Base-by-base conservation (phyloP, 2,113 vertebrate species). In the human region DNA sequence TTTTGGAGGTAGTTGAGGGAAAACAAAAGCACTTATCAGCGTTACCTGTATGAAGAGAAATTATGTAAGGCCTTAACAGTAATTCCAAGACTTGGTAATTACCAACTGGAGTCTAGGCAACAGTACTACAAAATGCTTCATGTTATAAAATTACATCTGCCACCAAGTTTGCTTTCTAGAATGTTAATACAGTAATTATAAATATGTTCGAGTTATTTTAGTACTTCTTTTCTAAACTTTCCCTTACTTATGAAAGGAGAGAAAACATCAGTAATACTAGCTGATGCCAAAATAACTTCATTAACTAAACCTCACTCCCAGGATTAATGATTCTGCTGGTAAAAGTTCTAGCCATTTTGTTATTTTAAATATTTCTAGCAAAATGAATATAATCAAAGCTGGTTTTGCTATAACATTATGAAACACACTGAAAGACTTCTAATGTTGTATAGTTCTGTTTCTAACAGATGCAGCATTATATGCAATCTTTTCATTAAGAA, bases 1-100 rank as follows among this genome's bases (percentile, higher is more conserved):
- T 98, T 99, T 99, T 96, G 99, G 99, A 99, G 99, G 99, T 98
- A 99, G 98, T 98, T 99, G 99, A 83, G 99, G 99, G 98, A 99
- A 99, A 97, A 99, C 98, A 97, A 99, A 99, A 98, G 99, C 99
- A 98, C 99, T 99, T 98, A 99, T 99, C 38, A 99, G 97, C 70
- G 99, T 99, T 97, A 99, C 99, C 99, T 99, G 98, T 94, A 12
- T 80, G 85, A 90, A 98, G 70, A 98, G 96, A 98, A 97, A 97
- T 78, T 38, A 30, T 16, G 27, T 78, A 40, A 76, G 82, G 40
- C 73, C 38, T 90, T 18, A 52, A 43, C 25, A 50, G 16, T 76
- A 61, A 92, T 70, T 86, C 73, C 5, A 81, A 89, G 75, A 83
- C 23, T 32, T 79, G 12, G 8, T 90, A 70, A 85, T 64, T 30